Evolutionary conservation across 2,888 invertebrate genomes (phyloP).

Genomic region (Mellilla xanthometata): DNA sequence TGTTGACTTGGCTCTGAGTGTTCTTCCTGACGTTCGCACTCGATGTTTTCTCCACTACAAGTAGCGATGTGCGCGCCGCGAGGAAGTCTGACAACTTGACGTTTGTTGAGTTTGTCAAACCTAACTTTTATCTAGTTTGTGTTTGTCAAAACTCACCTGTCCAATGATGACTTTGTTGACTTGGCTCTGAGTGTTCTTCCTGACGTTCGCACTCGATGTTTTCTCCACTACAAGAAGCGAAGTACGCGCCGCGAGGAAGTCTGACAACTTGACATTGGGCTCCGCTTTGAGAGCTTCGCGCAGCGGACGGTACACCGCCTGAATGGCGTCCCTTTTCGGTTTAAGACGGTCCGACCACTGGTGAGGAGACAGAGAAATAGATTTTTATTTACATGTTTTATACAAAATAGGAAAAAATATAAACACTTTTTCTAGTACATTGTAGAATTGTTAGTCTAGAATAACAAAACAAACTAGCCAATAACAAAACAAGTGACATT

Average conservation of each 20-base stretch:
- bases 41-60: too few relatives aligned
- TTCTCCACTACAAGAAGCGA: constrained; percentile 95
- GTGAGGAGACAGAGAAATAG: not conserved
- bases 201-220: constrained; percentile 92
- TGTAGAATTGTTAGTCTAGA: too few relatives aligned
- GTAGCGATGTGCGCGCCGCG: too few relatives aligned
- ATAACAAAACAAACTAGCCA: too few relatives aligned
- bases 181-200: constrained; percentile 91
- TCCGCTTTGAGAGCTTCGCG: constrained; percentile 72
- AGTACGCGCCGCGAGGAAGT: constrained; percentile 92
- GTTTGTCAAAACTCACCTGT: constrained; percentile 72
- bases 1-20: constrained; percentile 92
- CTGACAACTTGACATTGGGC: constrained; percentile 87
- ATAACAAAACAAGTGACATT: too few relatives aligned
- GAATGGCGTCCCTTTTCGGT: constrained; percentile 87
- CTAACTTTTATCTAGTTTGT: too few relatives aligned
- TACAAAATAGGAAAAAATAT: too few relatives aligned
- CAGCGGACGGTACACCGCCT: constrained; percentile 66
- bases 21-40: constrained; percentile 92
- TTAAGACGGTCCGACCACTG: constrained; percentile 93
- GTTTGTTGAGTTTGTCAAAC: too few relatives aligned
- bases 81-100: too few relatives aligned
- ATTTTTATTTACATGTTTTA: too few relatives aligned
- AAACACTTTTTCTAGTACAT: too few relatives aligned
- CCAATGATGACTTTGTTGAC: constrained; percentile 96